Base-by-base conservation (phyloP, 2,888 invertebrate species). In the Agrilus biguttatus region DNA sequence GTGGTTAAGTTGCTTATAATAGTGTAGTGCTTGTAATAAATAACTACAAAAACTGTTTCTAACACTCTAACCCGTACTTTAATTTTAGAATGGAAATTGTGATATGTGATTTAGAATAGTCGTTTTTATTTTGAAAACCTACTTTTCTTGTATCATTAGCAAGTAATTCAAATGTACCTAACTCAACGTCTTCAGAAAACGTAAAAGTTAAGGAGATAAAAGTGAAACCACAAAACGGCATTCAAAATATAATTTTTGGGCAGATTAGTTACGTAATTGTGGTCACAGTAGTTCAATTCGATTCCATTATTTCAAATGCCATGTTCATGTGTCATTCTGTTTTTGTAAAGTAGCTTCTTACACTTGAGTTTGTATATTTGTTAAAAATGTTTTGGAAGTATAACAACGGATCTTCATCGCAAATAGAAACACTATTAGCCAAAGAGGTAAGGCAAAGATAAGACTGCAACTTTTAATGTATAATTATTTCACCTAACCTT, bases 341-440 rank as follows among this genome's bases (percentile, higher is more conserved):
- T 41, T 34, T 39, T 43, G 23, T 41, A 39, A 45, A 41, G 32
- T 45, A 42, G 33, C 42, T 35, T 42, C 37, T 14, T 33, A 34
- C 28, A 45, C 28, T 36, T 36, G 14, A 38, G 14, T 28, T 28
- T 28, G 28, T 28, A 28, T 10, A 28, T 49, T 50, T 54, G 48
- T 57, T 55, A 51, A 74, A 67, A 66, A 86, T 87, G 87, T 87
- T 84, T 76, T 87, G 86, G 86, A 78, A 80, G 63, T 81, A 77
- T 62, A 84, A 83, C 69, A 77, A 77, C 64, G 71, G 76, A 59
- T 73, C 73, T 53, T 78, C 80, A 53, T 77, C 81, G 56, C 80
- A 82, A 67, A 77, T 87, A 62, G 85, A 83, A 64, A 77, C 77
- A 54, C 73, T 86, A 56, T 75, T 87, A 49, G 78, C 78, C 59